Base-by-base conservation (phyloP, 2,113 vertebrate species). In the Gambusia holbrooki region DNA sequence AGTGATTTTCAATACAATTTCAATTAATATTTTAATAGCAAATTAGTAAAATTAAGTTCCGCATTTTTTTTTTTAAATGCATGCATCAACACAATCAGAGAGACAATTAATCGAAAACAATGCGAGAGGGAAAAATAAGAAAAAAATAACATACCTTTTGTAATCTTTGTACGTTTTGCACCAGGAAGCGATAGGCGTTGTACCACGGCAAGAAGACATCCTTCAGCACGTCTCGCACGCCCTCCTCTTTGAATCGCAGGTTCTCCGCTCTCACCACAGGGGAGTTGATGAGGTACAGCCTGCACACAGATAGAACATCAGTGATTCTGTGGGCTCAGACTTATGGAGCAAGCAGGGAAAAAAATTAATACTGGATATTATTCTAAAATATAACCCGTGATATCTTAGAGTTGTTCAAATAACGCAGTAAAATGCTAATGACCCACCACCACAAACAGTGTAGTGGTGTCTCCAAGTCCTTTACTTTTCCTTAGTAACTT, bases 191-290 rank as follows among this genome's bases (percentile, higher is more conserved):
- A 75, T 98, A 99, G 0, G 98, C 98, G 0, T 99, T 99, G 87
- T 98, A 99, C 98, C 98, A 99, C 0, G 98, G 98, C 81, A 99
- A 88, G 86, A 99, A 97, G n/a, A 99, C 98, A 27, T 99, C 98
- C 89, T 99, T 99, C 74, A 99, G 88, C 71, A 99, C 92, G 1
- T 99, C 98, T 29, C 97, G 94, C 15, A 99, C 98, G 0, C 98
- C 98, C 0, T 99, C 98, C 85, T 99, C 97, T 87, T 99, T 99
- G 88, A 99, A 99, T 66, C 97, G 95, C 79, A 99, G 92, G 81
- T 99, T 99, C 84, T 99, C 98, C 64, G 98, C 97, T 89, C 97
- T 94, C 25, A 99, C 98, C 60, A 99, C 97, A 0, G 98, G 98
- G 73, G 98, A 99, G 92, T 99, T 99, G 87, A 99, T 99, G 78